These are phyloP conservation scores for Leptopilina boulardi DNA, from an alignment of 1,140 invertebrate genomes.

Conservation along the genomic window DNA sequence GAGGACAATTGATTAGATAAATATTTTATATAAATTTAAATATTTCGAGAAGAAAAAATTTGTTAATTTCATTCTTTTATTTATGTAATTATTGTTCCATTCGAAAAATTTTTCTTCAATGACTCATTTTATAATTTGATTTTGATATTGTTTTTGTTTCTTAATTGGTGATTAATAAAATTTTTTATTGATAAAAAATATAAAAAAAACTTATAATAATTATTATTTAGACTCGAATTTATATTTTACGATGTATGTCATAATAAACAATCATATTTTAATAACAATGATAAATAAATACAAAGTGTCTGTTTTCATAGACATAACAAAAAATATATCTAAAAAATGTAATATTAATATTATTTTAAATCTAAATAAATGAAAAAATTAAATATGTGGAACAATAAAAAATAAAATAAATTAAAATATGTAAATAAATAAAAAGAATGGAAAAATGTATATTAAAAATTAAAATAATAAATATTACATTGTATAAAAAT, in stretches of 20 bases:
- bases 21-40: neutral
- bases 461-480: neutral
- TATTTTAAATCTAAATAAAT: too few relatives aligned
- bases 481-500: neutral
- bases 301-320: too few relatives aligned
- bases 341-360: too few relatives aligned
- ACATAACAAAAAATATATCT: too few relatives aligned
- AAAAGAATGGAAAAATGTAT: neutral
- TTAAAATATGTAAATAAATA: too few relatives aligned
- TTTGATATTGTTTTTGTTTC: neutral
- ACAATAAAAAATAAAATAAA: neutral
- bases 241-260: too few relatives aligned
- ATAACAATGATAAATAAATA: too few relatives aligned
- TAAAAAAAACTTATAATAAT: neutral
- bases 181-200: neutral
- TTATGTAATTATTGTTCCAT: neutral
- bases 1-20: conserved; percentile 5
- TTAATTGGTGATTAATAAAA: neutral
- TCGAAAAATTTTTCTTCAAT: neutral
- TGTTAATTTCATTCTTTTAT: neutral
- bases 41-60: neutral
- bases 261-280: too few relatives aligned
- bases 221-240: too few relatives aligned
- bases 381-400: too few relatives aligned
- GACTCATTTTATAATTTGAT: neutral